Conservation (phyloP, 1,140 invertebrate species). For the Drosophila parabipectinata region DNA sequence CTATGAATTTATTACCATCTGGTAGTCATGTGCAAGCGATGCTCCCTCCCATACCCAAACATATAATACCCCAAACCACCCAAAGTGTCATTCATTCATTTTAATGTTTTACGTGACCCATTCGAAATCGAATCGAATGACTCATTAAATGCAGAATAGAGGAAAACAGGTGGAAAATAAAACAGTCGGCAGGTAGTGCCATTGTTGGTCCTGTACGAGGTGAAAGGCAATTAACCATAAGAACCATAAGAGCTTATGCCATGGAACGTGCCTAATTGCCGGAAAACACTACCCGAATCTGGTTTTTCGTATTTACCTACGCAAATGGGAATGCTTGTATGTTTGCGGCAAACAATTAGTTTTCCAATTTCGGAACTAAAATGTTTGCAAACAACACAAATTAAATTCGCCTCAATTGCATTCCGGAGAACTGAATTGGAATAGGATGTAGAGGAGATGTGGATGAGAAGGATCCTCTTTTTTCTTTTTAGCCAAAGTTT, state of each 20-base stretch:
- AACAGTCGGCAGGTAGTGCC: not conserved
- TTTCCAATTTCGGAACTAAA: slow-evolving; percentile 64
- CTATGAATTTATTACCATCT: slow-evolving; percentile 50
- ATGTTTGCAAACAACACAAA: slow-evolving; percentile 67
- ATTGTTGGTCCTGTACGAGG: slow-evolving; percentile 13
- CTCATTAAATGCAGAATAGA: slow-evolving; percentile 63
- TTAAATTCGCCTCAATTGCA: slow-evolving; percentile 51
- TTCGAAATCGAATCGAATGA: slow-evolving; percentile 61
- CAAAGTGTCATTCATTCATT: slow-evolving; percentile 54
- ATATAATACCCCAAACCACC: not conserved
- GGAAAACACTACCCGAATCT: slow-evolving; percentile 37
- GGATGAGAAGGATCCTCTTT: slow-evolving; percentile 6
- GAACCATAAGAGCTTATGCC: slow-evolving; percentile 60
- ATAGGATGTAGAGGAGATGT: not conserved
- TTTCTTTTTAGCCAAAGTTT: slow-evolving; percentile 47
- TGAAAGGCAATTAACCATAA: slow-evolving; percentile 63
- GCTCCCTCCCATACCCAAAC: slow-evolving; percentile 1
- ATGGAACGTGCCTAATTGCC: slow-evolving; percentile 68
- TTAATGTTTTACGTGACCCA: slow-evolving; percentile 76
- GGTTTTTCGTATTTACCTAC: slow-evolving; percentile 43
- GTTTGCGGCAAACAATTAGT: slow-evolving; percentile 65
- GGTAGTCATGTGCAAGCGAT: slow-evolving; percentile 54
- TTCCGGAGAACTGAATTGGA: not conserved
- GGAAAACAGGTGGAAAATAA: slow-evolving; percentile 15
- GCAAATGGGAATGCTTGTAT: slow-evolving; percentile 41